Percentiles rank a stretch among this genome's conserved stretches.
phyloP scores from a whole-genome alignment of 2,888 invertebrate genomes.

The Colletes collaris region DNA sequence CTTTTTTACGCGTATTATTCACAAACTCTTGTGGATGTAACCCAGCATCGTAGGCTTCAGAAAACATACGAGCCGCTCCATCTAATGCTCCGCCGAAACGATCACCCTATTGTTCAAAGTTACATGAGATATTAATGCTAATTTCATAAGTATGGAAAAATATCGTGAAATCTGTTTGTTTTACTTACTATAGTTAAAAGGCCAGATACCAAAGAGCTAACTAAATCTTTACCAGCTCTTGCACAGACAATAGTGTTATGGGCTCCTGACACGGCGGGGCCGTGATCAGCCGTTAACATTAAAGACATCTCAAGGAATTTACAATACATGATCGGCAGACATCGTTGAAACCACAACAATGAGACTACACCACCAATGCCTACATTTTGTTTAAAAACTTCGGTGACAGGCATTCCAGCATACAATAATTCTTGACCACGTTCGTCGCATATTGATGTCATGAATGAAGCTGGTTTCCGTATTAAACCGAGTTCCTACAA shows the following conservation, averaged over 20 bases:
- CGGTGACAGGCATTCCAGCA: conserved; percentile 95
- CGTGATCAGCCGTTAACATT: conserved; percentile 99
- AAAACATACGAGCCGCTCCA: conserved; percentile 98
- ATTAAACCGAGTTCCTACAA: conserved; percentile 96
- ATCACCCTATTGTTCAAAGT: conserved; percentile 90
- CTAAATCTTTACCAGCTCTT: conserved; percentile 97
- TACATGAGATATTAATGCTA: conserved; percentile 3
- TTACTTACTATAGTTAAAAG: conserved; percentile 96
- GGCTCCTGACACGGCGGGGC: conserved; percentile 99
- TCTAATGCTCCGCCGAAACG: conserved; percentile 99
- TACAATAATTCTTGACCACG: conserved; percentile 98
- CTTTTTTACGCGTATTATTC: conserved; percentile 98
- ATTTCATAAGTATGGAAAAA: background rate
- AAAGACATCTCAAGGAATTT: conserved; percentile 99
- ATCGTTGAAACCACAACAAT: conserved; percentile 98
- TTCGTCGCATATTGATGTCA: conserved; percentile 99
- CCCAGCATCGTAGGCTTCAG: conserved; percentile 97
- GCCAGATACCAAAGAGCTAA: conserved; percentile 97
- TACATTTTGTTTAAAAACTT: conserved; percentile 95
- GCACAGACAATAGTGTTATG: conserved; percentile 99
- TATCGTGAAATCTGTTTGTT: background rate
- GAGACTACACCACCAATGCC: conserved; percentile 99
- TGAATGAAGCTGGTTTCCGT: conserved; percentile 99
- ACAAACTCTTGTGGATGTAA: conserved; percentile 99
- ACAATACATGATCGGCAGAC: conserved; percentile 95